Evolutionary conservation across 2,113 vertebrate species (phyloP).

Genomic region (Carassius gibelio): DNA sequence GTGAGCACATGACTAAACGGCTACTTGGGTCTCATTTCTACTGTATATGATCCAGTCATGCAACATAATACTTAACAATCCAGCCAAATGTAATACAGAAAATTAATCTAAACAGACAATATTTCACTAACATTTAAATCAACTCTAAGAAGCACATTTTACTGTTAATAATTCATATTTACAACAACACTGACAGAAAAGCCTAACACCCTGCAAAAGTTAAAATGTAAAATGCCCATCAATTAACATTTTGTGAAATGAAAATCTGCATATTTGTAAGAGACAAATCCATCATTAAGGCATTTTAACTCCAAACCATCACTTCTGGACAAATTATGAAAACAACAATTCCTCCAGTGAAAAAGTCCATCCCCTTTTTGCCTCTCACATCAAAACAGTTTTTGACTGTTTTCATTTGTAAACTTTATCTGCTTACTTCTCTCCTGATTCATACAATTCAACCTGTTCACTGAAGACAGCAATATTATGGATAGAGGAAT

Average conservation of each 20-base stretch:
- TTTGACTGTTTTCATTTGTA: no score
- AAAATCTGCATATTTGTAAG: neutral
- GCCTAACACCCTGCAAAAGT: neutral
- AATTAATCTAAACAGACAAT: neutral
- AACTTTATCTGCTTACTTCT: no score
- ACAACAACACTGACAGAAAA: no score
- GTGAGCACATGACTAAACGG: slow-evolving; percentile 9
- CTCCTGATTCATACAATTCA: no score
- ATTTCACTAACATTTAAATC: no score
- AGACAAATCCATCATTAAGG: neutral
- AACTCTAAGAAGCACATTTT: no score
- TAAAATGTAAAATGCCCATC: neutral
- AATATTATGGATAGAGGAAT: neutral
- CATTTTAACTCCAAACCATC: no score
- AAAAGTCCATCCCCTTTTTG: no score
- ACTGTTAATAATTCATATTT: no score
- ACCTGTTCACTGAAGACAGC: neutral
- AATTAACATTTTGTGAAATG: neutral
- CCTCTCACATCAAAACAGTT: no score
- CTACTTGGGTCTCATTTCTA: neutral
- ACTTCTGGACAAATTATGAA: no score
- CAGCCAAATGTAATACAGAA: neutral
- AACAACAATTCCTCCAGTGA: no score
- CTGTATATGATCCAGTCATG: neutral
- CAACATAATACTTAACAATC: neutral